A percentile compares a stretch with the other conserved stretches of the same genome.
Evolutionary conservation across 2,113 vertebrate species (phyloP).

Genomic region (Brevimyrus niger): DNA sequence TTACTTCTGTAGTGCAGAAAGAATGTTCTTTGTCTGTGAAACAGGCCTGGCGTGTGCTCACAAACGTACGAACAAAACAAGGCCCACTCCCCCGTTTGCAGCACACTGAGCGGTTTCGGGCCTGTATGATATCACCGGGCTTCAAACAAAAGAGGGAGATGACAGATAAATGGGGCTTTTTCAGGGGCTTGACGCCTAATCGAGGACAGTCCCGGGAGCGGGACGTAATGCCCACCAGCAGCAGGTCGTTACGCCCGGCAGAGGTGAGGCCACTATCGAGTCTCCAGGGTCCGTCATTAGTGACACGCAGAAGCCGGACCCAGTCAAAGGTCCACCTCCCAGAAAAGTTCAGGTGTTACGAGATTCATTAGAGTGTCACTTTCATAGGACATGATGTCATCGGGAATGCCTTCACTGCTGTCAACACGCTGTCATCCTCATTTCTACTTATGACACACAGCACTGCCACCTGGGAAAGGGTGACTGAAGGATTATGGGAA

Average conservation of each 20-base stretch:
- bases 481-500: constrained; percentile 59
- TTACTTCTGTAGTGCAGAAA: background rate
- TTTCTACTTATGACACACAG: constrained; percentile 70
- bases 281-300: constrained; percentile 78
- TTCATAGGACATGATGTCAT: constrained; percentile 72
- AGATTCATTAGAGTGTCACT: constrained; percentile 90
- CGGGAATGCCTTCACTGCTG: constrained; percentile 72
- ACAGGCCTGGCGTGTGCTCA: background rate
- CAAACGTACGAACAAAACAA: background rate
- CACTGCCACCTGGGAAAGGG: constrained; percentile 68
- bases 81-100: constrained; percentile 51
- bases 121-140: constrained; percentile 58
- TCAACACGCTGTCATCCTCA: constrained; percentile 83
- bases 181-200: constrained; percentile 70
- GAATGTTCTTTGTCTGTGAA: background rate
- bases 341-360: constrained; percentile 89
- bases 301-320: constrained; percentile 70
- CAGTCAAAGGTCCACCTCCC: constrained; percentile 72
- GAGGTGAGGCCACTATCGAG: constrained; percentile 75
- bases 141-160: constrained; percentile 45
- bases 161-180: constrained; percentile 56
- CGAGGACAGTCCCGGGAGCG: constrained; percentile 72
- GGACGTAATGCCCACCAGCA: constrained; percentile 82
- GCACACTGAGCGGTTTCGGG: constrained; percentile 60
- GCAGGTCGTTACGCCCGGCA: constrained; percentile 77